phyloP scores from a whole-genome alignment of 1,140 invertebrate species.

The honey bee (Apis mellifera) region Amel_HAv3.1 CM009932.2:8836001-8836500 shows the following conservation, averaged over 20 bases:
- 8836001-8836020: background rate
- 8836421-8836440: constrained; percentile 38
- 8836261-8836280: background rate
- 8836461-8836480: constrained; percentile 53
- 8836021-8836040: too few relatives aligned
- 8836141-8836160: too few relatives aligned
- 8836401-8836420: constrained; percentile 50
- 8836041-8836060: background rate
- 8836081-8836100: too few relatives aligned
- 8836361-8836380: constrained; percentile 30
- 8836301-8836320: constrained; percentile 55
- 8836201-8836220: constrained; percentile 36
- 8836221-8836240: constrained; percentile 8
- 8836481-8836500: constrained; percentile 57
- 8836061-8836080: too few relatives aligned
- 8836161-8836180: background rate
- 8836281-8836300: background rate
- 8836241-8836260: constrained; percentile 6
- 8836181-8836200: constrained; percentile 12
- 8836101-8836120: too few relatives aligned
- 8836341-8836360: constrained; percentile 57
- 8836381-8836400: constrained; percentile 37
- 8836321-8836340: constrained; percentile 58
- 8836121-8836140: too few relatives aligned
- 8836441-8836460: constrained; percentile 47